Evolutionary conservation across 2,113 vertebrate genomes (phyloP).

Genomic region (Morone saxatilis): DNA sequence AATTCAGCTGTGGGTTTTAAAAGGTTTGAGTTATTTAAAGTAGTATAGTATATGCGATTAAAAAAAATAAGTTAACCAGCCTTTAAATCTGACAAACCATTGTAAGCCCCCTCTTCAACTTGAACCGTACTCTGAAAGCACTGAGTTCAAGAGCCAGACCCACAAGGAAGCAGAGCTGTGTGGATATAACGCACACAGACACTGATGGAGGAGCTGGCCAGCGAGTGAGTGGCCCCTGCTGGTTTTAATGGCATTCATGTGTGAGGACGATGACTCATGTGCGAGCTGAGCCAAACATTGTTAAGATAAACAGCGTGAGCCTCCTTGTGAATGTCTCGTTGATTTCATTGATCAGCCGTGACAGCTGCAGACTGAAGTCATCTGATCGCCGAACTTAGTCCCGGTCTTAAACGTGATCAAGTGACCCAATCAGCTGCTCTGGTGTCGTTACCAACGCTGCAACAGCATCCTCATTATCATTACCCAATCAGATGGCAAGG

Average conservation of each 20-base stretch:
- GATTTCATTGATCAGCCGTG: neutral
- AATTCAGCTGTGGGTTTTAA: neutral
- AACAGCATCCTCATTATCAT: neutral
- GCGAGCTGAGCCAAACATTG: conserved; percentile 24
- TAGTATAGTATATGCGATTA: neutral
- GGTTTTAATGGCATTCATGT: conserved; percentile 37
- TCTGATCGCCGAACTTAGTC: neutral
- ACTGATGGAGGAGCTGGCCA: neutral
- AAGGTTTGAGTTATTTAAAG: neutral
- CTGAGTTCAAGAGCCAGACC: neutral
- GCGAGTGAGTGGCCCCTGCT: neutral
- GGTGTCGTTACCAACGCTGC: neutral
- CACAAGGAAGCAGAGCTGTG: neutral
- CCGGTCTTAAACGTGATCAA: neutral
- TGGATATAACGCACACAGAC: neutral
- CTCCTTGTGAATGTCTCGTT: conserved; percentile 2
- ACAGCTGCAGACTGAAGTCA: neutral
- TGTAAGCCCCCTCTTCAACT: neutral
- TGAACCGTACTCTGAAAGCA: neutral
- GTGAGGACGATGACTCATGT: conserved; percentile 49
- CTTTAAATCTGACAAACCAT: neutral
- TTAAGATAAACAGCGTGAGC: conserved; percentile 10
- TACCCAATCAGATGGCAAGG: neutral
- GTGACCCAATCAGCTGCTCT: neutral
- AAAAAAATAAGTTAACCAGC: neutral